These are phyloP conservation scores for Chloroclystis v-ata DNA, from an alignment of 2,888 invertebrate genomes.

Conservation along the genomic window DNA sequence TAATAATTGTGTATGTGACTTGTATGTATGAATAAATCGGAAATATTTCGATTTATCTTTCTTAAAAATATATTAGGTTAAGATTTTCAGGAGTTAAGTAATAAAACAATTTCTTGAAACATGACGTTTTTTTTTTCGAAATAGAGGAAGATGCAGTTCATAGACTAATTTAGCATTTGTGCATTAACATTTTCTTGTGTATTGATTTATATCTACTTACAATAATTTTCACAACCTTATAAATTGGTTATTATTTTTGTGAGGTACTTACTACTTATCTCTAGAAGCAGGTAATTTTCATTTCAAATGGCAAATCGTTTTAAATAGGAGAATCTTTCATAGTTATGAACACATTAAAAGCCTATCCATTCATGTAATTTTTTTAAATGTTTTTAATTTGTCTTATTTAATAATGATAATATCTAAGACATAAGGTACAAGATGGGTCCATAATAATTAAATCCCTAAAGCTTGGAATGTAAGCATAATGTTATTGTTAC, in stretches of 20 bases:
- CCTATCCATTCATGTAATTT: no score
- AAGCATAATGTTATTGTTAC: no score
- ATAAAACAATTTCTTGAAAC: constrained; percentile 13
- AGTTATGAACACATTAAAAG: no score
- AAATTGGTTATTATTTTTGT: constrained; percentile 9
- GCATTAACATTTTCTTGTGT: constrained; percentile 20
- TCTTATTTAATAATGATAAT: not conserved
- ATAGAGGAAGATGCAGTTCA: constrained; percentile 6
- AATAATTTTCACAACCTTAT: constrained; percentile 37
- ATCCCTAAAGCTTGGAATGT: no score
- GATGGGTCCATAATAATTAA: not conserved
- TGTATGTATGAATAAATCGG: no score
- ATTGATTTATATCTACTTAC: not conserved
- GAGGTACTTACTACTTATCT: not conserved
- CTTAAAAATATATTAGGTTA: no score
- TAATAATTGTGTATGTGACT: no score
- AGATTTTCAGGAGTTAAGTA: not conserved
- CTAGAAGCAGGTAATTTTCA: not conserved
- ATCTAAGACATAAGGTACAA: not conserved
- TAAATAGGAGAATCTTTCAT: no score
- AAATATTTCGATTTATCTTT: no score
- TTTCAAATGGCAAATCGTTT: not conserved
- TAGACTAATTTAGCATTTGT: constrained; percentile 11
- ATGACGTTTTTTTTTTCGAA: constrained; percentile 14
- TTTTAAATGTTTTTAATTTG: no score